These are phyloP conservation scores for Archegozetes longisetosus DNA, from an alignment of 1,140 invertebrate genomes.

Conservation along the genomic window DNA sequence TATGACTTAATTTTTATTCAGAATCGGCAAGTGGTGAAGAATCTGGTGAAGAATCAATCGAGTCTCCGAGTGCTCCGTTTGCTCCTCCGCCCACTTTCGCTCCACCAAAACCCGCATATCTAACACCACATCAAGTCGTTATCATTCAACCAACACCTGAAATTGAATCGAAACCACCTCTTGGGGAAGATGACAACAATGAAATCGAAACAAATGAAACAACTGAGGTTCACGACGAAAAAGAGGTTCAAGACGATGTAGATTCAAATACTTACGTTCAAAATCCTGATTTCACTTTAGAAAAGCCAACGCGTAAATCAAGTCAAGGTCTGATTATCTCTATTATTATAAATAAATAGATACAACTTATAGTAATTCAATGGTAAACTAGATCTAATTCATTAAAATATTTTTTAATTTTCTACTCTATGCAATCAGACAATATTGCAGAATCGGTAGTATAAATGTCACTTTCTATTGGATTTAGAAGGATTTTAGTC, in stretches of 20 bases:
- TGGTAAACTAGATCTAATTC: too few relatives aligned
- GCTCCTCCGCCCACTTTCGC: slow-evolving; percentile 62
- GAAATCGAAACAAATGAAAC: slow-evolving; percentile 8
- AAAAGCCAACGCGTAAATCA: neutral
- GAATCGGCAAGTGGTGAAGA: too few relatives aligned
- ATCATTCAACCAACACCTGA: slow-evolving; percentile 41
- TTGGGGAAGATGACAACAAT: slow-evolving; percentile 12
- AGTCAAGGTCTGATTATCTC: neutral
- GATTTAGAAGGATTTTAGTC: neutral
- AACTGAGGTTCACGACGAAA: neutral
- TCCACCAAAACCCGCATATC: slow-evolving; percentile 52
- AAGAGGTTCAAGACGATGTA: neutral
- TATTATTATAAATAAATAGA: too few relatives aligned
- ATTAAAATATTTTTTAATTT: neutral
- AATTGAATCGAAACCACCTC: slow-evolving; percentile 20
- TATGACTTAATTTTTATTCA: too few relatives aligned
- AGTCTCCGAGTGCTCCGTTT: slow-evolving; percentile 38
- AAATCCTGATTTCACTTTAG: neutral
- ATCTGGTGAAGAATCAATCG: neutral
- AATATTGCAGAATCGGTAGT: neutral
- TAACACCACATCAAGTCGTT: slow-evolving; percentile 37
- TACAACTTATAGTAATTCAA: too few relatives aligned
- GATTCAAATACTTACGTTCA: neutral
- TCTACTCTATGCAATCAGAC: neutral
- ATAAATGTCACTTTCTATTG: neutral